Evolutionary conservation across 2,888 invertebrate species (phyloP), one percentile per base, ranked within the genome.

Genomic region (Tetragnatha montana): DNA sequence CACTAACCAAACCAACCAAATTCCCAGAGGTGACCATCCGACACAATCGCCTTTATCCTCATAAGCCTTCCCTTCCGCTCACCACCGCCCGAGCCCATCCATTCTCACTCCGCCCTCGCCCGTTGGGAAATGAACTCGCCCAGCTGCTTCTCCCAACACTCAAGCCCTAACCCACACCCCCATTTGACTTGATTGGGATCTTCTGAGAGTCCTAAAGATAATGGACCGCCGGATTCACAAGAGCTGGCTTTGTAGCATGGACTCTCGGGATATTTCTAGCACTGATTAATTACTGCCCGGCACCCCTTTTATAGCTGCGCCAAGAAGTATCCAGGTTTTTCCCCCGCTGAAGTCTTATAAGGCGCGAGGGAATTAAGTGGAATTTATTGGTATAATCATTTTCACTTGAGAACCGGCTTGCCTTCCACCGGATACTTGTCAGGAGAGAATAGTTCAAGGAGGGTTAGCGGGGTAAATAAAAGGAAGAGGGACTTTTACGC

Each of bases 141-240:
- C 81, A 22, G 19, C 49, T 49, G 22, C n/a, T 8, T 50, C n/a
- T 75, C 82, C 49, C 69, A 17, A 49, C 70, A n/a, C 47, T 35
- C 75, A 76, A 8, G n/a, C 6, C 49, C 49, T 35, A 71, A 47
- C 79, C 71, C n/a, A 71, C 50, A 71, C 78, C 79, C 60, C 85
- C 85, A 79, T 85, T 85, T 85, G 69, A 79, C 85, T 85, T 79
- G 85, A 85, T 85, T 85, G 85, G 78, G 47, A 79, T 85, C 85
- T 79, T 14, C 85, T 71, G 22, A 12, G n/a, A 68, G 21, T 50
- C 71, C 76, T 35, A 21, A 17, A 79, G 85, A 79, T 85, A 85
- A 85, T 85, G 78, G 71, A 79, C 70, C 85, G 51, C 47, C 21
- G 75, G 22, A 22, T 68, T 47, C 51, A 79, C 78, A 51, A 79